phyloP scores from a whole-genome alignment of 2,797 vertebrate species.

The Hipposideros larvatus region DNA sequence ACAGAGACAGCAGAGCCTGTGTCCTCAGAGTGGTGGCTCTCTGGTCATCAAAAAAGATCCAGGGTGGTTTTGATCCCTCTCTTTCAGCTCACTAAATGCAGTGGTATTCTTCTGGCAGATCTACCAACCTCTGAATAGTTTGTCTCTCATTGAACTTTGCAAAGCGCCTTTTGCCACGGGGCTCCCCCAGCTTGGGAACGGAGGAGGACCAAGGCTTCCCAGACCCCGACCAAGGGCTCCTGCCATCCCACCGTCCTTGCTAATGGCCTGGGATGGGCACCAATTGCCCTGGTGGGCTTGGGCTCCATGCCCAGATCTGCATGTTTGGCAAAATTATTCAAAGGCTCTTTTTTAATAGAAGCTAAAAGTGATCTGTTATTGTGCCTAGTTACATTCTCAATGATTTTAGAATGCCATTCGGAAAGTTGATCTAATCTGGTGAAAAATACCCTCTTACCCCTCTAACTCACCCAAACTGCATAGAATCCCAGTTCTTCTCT shows the following conservation, averaged over 20 bases:
- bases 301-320: slow-evolving; percentile 21
- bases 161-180: neutral
- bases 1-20: accelerated
- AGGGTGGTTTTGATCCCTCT: neutral
- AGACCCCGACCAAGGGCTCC: neutral
- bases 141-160: neutral
- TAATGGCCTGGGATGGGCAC: slow-evolving; percentile 12
- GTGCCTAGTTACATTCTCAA: neutral
- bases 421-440: neutral
- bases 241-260: neutral
- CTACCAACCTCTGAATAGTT: neutral
- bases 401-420: neutral
- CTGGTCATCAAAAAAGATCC: accelerated
- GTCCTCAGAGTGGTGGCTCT: neutral
- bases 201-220: neutral
- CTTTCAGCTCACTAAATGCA: too few relatives aligned
- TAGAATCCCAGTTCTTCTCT: accelerated
- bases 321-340: neutral
- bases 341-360: slow-evolving; percentile 9
- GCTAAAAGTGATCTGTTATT: neutral
- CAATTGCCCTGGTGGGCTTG: neutral
- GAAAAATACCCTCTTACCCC: neutral
- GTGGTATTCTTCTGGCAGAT: neutral
- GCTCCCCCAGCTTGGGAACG: neutral
- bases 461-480: neutral